Evolutionary conservation across 1,140 invertebrate species (phyloP), one percentile per base, ranked within the genome.

Genomic region (Chironomus striatipennis): DNA sequence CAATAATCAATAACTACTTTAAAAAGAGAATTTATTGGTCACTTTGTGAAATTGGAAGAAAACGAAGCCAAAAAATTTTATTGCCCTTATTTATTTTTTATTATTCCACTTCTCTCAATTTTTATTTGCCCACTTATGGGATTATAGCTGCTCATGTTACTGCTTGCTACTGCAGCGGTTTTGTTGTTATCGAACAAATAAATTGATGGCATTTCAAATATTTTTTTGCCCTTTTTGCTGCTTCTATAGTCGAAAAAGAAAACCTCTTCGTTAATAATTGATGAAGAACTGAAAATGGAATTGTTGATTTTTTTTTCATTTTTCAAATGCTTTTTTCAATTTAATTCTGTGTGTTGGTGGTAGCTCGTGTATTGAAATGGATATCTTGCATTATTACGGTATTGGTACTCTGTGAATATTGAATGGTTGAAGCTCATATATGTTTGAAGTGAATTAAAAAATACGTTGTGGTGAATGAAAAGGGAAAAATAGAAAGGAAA

Each of bases 71-170:
- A 7, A 47, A 57, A 57, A 57, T 57, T 57, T n/a, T 12, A 57
- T 57, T 57, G 12, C 47, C n/a, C 47, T 57, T 12, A 57, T 57
- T 57, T n/a, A n/a, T 57, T 57, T 57, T 57, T 57, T 47, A 47
- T 57, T 57, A 57, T 57, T 57, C 12, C 12, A n/a, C 47, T 57
- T 57, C 12, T 57, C n/a, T 57, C 24, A 34, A 57, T 57, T 57
- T n/a, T 57, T 57, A 57, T 57, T 57, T 57, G 47, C 47, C 47
- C 47, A 57, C 47, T 57, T 57, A 57, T 57, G 47, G 47, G 47
- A 57, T 57, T 57, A 57, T n/a, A 57, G 12, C 47, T n/a, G 12
- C 47, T 57, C 47, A 12, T n/a, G 12, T n/a, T 57, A 5, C 5
- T 15, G 5, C 43, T 47, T 47, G 9, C 12, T 57, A 15, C 47